Evolutionary conservation across 2,797 vertebrate genomes (phyloP).

Genomic region (Sebastes nivosus): DNA sequence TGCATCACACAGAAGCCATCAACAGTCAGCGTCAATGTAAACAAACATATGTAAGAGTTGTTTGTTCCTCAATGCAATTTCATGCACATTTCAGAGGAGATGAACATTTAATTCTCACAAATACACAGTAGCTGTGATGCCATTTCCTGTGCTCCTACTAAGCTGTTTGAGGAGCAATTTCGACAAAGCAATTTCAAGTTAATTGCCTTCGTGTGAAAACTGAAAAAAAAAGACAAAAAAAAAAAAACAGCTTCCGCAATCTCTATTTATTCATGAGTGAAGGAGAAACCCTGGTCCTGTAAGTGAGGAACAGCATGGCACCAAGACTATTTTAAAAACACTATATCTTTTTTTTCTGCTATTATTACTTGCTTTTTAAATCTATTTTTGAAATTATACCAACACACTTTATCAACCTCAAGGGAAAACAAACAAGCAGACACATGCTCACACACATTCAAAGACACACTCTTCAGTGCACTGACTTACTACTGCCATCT

Average conservation of each 20-base stretch:
- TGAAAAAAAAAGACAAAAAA: slow-evolving; percentile 20
- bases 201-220: slow-evolving; percentile 71
- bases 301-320: slow-evolving; percentile 44
- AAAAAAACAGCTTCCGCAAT: slow-evolving; percentile 7
- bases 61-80: slow-evolving; percentile 36
- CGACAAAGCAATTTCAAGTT: slow-evolving; percentile 78
- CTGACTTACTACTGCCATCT: slow-evolving; percentile 88
- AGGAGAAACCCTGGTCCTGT: slow-evolving; percentile 50
- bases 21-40: slow-evolving; percentile 10
- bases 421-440: slow-evolving; percentile 58
- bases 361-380: slow-evolving; percentile 47
- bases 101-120: slow-evolving; percentile 57
- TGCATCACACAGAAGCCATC: slow-evolving; percentile 7
- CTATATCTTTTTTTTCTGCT: not conserved
- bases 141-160: slow-evolving; percentile 49
- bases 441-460: slow-evolving; percentile 36
- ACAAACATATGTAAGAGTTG: slow-evolving; percentile 12
- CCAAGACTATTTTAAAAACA: slow-evolving; percentile 25
- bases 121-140: slow-evolving; percentile 44
- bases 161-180: slow-evolving; percentile 69
- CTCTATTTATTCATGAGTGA: slow-evolving; percentile 65
- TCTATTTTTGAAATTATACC: slow-evolving; percentile 50
- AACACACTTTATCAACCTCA: slow-evolving; percentile 59
- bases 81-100: slow-evolving; percentile 46
- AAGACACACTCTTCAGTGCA: slow-evolving; percentile 27